Evolutionary conservation across 2,113 vertebrate genomes (phyloP).

Genomic region (Urocolius indicus): DNA sequence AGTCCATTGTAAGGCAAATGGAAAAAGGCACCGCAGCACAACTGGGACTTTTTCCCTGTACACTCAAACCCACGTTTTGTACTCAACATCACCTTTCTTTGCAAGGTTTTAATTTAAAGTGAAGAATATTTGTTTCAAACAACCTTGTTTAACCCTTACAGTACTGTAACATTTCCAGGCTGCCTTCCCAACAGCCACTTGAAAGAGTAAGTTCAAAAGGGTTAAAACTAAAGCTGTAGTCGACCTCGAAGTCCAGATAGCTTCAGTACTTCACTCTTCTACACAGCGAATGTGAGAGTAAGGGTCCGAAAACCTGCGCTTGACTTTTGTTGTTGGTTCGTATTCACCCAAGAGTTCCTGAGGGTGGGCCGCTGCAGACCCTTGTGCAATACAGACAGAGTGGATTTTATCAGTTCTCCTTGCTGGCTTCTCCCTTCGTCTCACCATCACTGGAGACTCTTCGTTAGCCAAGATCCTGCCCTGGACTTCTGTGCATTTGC

Average conservation of each 20-base stretch:
- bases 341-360: conserved; percentile 37
- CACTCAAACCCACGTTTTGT: not conserved
- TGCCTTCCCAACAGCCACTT: not conserved
- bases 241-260: not conserved
- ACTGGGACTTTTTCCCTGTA: not conserved
- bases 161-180: not conserved
- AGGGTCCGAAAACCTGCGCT: conserved; percentile 89
- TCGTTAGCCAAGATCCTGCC: not conserved
- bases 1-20: conserved; percentile 4
- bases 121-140: not conserved
- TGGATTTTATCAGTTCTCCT: conserved; percentile 87
- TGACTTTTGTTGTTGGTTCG: conserved; percentile 49
- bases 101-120: conserved; percentile 32
- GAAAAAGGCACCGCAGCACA: conserved; percentile 16
- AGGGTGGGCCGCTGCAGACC: conserved; percentile 46
- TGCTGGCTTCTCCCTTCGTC: conserved; percentile 78
- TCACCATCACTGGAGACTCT: conserved; percentile 13
- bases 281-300: conserved; percentile 68
- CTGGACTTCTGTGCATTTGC: conserved; percentile 40
- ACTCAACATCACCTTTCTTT: not conserved
- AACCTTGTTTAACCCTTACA: conserved; percentile 37
- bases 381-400: conserved; percentile 82
- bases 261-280: conserved; percentile 45
- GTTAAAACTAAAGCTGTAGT: conserved; percentile 2
- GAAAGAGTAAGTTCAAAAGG: not conserved